Conservation (phyloP, 2,113 vertebrate genomes). For the Callorhinus ursinus region DNA sequence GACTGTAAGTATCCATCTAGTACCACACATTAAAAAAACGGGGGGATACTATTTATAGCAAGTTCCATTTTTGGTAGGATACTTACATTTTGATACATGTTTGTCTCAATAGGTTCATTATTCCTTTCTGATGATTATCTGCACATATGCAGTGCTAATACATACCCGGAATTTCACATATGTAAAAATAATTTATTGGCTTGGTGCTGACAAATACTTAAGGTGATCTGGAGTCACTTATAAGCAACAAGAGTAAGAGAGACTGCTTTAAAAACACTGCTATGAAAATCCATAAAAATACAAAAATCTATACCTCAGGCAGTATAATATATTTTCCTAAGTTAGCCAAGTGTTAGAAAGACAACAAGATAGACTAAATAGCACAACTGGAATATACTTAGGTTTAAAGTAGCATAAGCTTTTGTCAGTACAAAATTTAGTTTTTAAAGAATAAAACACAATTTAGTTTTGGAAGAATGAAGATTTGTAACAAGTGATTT, state of each 20-base stretch:
- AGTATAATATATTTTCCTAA: neutral
- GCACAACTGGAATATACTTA: neutral
- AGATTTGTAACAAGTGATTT: neutral
- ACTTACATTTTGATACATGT: neutral
- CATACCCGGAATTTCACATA: neutral
- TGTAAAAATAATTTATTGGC: conserved; percentile 1
- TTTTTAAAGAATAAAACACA: conserved; percentile 30
- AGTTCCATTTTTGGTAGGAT: neutral
- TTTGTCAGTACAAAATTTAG: conserved; percentile 6
- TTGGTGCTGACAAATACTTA: neutral
- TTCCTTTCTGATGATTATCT: neutral
- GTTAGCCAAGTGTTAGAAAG: neutral
- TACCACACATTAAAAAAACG: neutral
- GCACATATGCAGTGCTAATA: neutral
- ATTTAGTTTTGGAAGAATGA: conserved; percentile 27
- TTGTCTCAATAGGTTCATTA: neutral
- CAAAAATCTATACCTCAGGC: neutral
- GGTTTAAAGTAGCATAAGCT: neutral
- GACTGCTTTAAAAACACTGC: neutral
- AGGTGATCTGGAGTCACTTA: neutral
- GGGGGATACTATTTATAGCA: neutral
- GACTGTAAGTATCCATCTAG: neutral
- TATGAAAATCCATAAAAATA: neutral
- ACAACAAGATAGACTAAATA: neutral
- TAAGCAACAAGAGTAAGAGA: conserved; percentile 22